These are phyloP conservation scores for Botia kubotai DNA, from an alignment of 2,797 vertebrate species.

Conservation along the genomic window DNA sequence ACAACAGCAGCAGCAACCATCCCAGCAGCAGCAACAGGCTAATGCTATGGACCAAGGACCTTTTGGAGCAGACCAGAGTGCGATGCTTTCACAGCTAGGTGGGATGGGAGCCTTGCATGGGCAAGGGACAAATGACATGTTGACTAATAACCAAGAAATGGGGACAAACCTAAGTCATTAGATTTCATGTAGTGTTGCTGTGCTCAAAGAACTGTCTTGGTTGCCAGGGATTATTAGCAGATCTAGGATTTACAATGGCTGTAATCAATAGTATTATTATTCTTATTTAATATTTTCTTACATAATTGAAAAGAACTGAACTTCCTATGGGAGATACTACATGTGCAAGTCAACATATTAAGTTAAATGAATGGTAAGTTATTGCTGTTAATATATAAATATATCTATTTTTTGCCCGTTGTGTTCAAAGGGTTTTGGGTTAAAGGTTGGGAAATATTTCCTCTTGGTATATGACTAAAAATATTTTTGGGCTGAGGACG, in stretches of 20 bases:
- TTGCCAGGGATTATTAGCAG: conserved; percentile 74
- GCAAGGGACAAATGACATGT: conserved; percentile 86
- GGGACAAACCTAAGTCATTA: conserved; percentile 86
- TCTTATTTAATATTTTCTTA: conserved; percentile 93
- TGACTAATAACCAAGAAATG: conserved; percentile 92
- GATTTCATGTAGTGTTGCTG: conserved; percentile 88
- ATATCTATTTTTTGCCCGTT: conserved; percentile 82
- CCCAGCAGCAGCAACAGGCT: conserved; percentile 74
- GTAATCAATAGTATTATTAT: conserved; percentile 83
- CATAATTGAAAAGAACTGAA: conserved; percentile 80
- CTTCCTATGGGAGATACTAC: conserved; percentile 87
- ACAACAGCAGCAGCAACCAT: conserved; percentile 70
- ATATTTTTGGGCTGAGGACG: conserved; percentile 84
- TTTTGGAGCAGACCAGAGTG: conserved; percentile 93
- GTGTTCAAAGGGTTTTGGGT: conserved; percentile 80
- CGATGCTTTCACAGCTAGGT: conserved; percentile 95
- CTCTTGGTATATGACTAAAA: conserved; percentile 78
- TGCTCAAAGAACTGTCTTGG: neutral
- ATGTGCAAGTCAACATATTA: conserved; percentile 83
- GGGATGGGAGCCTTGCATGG: conserved; percentile 92
- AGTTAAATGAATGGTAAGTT: conserved; percentile 87
- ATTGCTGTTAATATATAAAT: conserved; percentile 86
- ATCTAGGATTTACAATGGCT: conserved; percentile 74
- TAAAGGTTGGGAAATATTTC: conserved; percentile 79
- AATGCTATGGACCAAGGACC: conserved; percentile 90